phyloP scores from a whole-genome alignment of 2,113 vertebrate species.

The Pluvialis apricaria region DNA sequence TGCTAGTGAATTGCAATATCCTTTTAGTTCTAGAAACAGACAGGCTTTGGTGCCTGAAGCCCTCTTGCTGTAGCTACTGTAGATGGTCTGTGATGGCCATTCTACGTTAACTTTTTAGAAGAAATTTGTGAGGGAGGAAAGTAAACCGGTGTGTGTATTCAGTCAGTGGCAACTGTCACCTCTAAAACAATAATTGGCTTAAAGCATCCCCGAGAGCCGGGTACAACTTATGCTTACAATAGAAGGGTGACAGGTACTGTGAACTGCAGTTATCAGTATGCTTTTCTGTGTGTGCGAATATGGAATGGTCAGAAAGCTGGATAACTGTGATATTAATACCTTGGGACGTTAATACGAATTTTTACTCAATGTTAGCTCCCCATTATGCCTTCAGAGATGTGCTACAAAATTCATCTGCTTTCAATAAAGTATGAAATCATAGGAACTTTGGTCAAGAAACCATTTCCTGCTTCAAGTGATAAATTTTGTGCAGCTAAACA shows the following conservation, averaged over 20 bases:
- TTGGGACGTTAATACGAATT: not conserved
- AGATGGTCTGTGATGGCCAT: not conserved
- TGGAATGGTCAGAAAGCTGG: not conserved
- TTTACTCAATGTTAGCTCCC: not conserved
- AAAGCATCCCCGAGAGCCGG: not conserved
- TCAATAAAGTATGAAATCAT: not conserved
- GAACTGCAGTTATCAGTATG: not conserved
- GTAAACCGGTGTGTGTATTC: not conserved
- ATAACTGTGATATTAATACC: not conserved
- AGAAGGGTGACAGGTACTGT: not conserved
- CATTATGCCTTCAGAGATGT: not conserved
- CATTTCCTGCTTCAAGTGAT: not conserved
- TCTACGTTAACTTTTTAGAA: not conserved
- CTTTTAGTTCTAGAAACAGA: not conserved
- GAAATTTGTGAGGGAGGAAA: not conserved
- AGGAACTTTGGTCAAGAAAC: not conserved
- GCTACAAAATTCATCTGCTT: not conserved
- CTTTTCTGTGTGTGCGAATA: not conserved
- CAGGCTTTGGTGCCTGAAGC: not conserved
- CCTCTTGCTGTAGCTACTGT: not conserved
- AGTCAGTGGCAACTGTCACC: not conserved
- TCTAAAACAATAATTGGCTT: not conserved
- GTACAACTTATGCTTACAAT: fast-evolving
- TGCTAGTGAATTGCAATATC: not conserved
- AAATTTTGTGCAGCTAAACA: not conserved